Evolutionary conservation across 2,888 invertebrate species (phyloP), one percentile per base, ranked within the genome.

Genomic region (Tachina lurida): DNA sequence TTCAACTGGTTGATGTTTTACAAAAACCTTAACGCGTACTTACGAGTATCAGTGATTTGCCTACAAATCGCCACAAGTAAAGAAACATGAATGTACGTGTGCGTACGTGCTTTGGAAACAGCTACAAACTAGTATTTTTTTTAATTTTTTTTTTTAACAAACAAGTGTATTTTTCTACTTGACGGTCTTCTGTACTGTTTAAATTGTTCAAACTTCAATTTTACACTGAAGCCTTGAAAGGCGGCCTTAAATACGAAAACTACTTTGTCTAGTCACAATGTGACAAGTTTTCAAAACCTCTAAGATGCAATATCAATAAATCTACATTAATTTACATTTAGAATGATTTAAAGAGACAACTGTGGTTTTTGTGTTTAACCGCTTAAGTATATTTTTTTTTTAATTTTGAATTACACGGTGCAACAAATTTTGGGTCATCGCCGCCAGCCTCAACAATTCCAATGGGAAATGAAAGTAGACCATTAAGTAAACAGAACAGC

Each of bases 81-180:
- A n/a, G 13, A 22, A 47, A 15, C 22, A 47, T 2, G 15, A 2
- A 39, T 31, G 13, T 43, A 39, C 2, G 2, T 39, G 10, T 62
- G 15, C 43, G 15, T 39, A 15, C 17, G 31, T 39, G 3, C 5
- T 8, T 39, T 58, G 15, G 8, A 60, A 60, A 39, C 58, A 39
- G 31, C 31, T 58, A 13, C 13, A 56, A 31, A 22, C 15, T 54
- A 4, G 19, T 19, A 17, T 10, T 54, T 54, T 31, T 22, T 1
- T 31, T 31, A 3, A 3, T 58, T 58, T 31, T 58, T 15, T 19
- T 9, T 22, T 13, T 1, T 10, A 1, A 22, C 63, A 43, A 13
- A 63, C 63, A 45, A 43, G 45, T 63, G 45, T 45, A 45, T 19
- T 63, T 63, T 63, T 45, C 43, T 63, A 63, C 19, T 63, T 19